A percentile compares a stretch with the other conserved stretches of the same genome.
These are phyloP conservation scores for Aselliscus stoliczkanus DNA, from an alignment of 2,797 vertebrate genomes.

Conservation along the genomic window DNA sequence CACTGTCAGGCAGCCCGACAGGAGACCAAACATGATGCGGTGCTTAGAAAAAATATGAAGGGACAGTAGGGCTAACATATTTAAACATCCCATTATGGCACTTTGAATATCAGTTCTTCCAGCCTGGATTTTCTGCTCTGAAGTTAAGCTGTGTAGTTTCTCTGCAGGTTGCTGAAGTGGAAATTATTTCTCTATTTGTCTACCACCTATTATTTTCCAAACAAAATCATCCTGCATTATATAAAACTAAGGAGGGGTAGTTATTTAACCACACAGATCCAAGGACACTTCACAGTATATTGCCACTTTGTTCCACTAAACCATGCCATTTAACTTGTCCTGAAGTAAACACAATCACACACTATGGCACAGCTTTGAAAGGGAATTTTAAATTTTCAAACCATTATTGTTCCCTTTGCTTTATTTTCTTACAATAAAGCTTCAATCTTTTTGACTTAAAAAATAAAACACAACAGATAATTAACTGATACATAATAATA, in stretches of 20 bases:
- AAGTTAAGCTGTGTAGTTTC: slow-evolving; percentile 72
- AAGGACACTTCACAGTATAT: slow-evolving; percentile 57
- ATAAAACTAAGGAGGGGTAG: slow-evolving; percentile 66
- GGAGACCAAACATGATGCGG: slow-evolving; percentile 69
- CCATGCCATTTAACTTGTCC: slow-evolving; percentile 11
- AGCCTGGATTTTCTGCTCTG: slow-evolving; percentile 66
- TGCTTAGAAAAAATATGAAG: slow-evolving; percentile 68
- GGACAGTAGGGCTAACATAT: slow-evolving; percentile 61
- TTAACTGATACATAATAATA: not conserved
- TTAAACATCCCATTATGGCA: slow-evolving; percentile 69
- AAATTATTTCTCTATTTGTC: slow-evolving; percentile 73
- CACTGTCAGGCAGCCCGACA: slow-evolving; percentile 65
- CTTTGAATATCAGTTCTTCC: slow-evolving; percentile 63
- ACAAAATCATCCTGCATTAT: slow-evolving; percentile 67
- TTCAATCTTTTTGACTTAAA: not conserved
- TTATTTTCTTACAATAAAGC: not conserved
- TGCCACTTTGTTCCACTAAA: slow-evolving; percentile 34
- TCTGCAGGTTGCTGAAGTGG: slow-evolving; percentile 62
- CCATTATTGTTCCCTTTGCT: not conserved
- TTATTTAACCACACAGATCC: slow-evolving; percentile 65
- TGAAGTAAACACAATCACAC: slow-evolving; percentile 33
- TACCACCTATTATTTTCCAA: slow-evolving; percentile 69
- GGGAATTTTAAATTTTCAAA: slow-evolving; percentile 31
- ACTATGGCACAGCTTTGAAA: slow-evolving; percentile 39
- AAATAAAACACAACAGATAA: not conserved